Percentiles rank a stretch among this genome's conserved stretches.
Conservation (phyloP, 2,797 vertebrate species). For the Brachyalestes nurse region DNA sequence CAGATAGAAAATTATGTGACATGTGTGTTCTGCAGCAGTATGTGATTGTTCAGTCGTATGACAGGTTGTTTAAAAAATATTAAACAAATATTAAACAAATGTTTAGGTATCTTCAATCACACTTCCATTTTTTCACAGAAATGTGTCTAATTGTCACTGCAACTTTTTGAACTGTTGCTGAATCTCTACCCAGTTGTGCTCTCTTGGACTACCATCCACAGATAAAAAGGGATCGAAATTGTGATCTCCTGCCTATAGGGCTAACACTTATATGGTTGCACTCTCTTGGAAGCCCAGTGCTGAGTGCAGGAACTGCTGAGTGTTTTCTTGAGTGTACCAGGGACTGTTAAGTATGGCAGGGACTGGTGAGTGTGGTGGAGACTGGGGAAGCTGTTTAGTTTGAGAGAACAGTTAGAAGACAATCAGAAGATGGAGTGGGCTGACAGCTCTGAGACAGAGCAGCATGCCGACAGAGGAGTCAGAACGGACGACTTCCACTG, state of each 20-base stretch:
- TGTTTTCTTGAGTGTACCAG: neutral
- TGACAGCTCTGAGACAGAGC: conserved; percentile 61
- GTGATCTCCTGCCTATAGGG: neutral
- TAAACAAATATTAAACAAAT: too few species aligned
- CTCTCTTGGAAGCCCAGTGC: neutral
- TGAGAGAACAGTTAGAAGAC: conserved; percentile 43
- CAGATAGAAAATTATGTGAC: too few species aligned
- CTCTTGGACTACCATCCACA: neutral
- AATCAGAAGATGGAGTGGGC: conserved; percentile 28
- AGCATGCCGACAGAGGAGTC: conserved; percentile 65
- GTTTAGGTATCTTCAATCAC: too few species aligned
- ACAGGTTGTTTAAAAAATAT: too few species aligned
- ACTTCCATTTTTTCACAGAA: too few species aligned
- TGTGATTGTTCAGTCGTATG: too few species aligned
- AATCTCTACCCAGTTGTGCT: too few species aligned
- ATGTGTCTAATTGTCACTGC: too few species aligned
- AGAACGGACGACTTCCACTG: conserved; percentile 65
- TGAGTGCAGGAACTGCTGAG: neutral
- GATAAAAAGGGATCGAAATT: neutral
- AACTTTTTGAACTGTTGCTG: too few species aligned
- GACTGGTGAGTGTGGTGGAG: neutral
- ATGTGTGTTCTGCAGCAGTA: too few species aligned
- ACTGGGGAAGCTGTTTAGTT: conserved; percentile 57
- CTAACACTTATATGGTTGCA: neutral
- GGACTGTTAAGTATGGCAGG: neutral